A percentile compares a stretch with the other conserved stretches of the same genome.
Evolutionary conservation across 2,113 vertebrate species (phyloP).

Genomic region (Lamprologus speciosus): DNA sequence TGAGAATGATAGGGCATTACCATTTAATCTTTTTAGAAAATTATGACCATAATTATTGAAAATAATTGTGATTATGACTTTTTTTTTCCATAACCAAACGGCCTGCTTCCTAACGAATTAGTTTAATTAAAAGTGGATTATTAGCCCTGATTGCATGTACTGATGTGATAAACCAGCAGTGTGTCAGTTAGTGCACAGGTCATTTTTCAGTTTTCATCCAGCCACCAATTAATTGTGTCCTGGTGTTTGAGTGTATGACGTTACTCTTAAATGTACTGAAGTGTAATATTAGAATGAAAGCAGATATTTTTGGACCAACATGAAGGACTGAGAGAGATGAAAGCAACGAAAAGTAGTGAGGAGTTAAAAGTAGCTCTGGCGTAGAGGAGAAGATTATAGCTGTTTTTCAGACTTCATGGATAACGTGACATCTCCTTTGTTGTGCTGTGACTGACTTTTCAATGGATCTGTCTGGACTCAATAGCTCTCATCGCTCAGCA

Average conservation of each 20-base stretch:
- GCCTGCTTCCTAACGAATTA: neutral
- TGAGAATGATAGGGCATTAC: fast-evolving
- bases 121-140: neutral
- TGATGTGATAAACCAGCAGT: neutral
- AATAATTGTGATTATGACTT: fast-evolving
- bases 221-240: neutral
- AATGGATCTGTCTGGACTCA: neutral
- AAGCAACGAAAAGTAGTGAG: neutral
- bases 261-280: neutral
- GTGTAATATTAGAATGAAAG: neutral
- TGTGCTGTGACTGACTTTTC: neutral
- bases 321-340: neutral
- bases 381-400: neutral
- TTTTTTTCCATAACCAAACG: fast-evolving
- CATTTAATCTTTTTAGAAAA: neutral
- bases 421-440: neutral
- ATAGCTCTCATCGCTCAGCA: neutral
- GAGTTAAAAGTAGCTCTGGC: neutral
- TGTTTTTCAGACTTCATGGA: neutral
- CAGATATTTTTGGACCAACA: neutral
- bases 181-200: neutral
- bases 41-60: neutral
- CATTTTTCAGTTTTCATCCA: neutral
- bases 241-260: neutral
- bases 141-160: neutral